These are phyloP conservation scores for Aleadryas rufinucha DNA, from an alignment of 2,113 vertebrate species.

Conservation along the genomic window DNA sequence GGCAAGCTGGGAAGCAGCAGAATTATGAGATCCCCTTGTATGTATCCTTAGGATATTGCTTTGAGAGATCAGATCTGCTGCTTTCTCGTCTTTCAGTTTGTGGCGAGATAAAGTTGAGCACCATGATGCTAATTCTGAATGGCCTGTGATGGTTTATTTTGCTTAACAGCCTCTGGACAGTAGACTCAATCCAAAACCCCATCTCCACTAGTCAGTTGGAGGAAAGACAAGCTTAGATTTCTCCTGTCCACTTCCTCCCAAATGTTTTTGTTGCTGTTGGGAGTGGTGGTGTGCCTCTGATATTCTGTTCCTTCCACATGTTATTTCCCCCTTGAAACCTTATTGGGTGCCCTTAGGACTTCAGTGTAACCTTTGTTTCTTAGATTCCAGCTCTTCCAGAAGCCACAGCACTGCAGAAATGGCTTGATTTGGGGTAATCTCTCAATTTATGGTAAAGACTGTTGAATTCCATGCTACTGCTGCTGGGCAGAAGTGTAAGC, in stretches of 20 bases:
- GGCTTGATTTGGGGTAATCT: neutral
- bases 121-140: neutral
- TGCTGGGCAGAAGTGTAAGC: neutral
- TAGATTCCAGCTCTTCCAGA: neutral
- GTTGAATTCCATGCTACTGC: neutral
- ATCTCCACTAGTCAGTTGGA: neutral
- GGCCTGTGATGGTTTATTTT: neutral
- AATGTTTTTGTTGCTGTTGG: neutral
- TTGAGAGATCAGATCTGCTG: neutral
- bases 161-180: neutral
- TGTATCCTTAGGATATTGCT: neutral
- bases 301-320: neutral
- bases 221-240: neutral
- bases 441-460: neutral
- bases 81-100: neutral
- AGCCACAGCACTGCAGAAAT: neutral
- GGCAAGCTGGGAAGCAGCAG: neutral
- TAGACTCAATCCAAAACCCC: neutral
- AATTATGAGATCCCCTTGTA: neutral
- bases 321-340: neutral
- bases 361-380: neutral
- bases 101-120: neutral
- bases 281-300: neutral
- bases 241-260: neutral
- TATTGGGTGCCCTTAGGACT: neutral